Percentiles rank a stretch among this genome's conserved stretches.
Conservation (phyloP, 2,888 invertebrate species). For the Creontiades dilutus region DNA sequence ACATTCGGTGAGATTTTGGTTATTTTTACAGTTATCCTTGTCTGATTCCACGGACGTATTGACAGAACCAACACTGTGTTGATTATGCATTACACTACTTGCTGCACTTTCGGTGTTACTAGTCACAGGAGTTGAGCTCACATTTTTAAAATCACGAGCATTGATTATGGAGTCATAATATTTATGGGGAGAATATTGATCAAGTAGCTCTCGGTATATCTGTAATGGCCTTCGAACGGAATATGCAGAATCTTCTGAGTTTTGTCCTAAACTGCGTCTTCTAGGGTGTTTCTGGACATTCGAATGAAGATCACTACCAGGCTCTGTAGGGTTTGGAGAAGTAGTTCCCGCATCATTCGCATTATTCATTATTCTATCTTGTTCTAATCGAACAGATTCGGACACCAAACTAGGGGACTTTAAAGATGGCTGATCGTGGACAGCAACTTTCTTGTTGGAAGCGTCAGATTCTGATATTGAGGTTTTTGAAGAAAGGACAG, state of each 20-base stretch:
- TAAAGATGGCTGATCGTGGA: neutral
- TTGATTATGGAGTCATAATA: neutral
- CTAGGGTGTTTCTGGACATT: neutral
- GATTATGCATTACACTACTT: too few relatives aligned
- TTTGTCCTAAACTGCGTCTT: neutral
- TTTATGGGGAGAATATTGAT: conserved; percentile 1
- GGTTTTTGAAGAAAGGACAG: neutral
- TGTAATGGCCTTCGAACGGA: neutral
- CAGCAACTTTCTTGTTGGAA: neutral
- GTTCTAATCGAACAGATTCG: neutral
- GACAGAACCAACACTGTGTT: too few relatives aligned
- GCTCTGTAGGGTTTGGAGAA: neutral
- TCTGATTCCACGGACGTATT: neutral
- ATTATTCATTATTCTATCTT: neutral
- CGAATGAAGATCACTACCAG: neutral
- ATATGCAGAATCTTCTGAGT: neutral
- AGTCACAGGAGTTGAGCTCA: too few relatives aligned
- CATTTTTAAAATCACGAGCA: neutral
- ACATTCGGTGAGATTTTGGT: neutral
- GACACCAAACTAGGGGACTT: conserved; percentile 25
- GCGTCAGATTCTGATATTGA: neutral
- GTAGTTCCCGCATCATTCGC: neutral
- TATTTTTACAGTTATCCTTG: neutral
- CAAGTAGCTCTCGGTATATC: neutral
- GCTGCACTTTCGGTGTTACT: too few relatives aligned